Evolutionary conservation across 2,113 vertebrate species (phyloP).

Genomic region (Equus quagga): DNA sequence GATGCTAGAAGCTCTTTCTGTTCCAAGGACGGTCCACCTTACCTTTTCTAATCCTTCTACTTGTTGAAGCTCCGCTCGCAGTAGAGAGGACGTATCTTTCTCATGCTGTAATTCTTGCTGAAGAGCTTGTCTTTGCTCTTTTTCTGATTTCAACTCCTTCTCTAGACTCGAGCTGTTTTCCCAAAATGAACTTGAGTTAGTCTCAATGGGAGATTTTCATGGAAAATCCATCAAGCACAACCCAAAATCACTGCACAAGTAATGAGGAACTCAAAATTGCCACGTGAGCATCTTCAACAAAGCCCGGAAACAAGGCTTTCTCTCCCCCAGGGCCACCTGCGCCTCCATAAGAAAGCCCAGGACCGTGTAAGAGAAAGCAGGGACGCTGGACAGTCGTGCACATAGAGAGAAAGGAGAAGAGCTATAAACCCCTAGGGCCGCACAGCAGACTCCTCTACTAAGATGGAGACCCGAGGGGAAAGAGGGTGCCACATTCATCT

Average conservation of each 20-base stretch:
- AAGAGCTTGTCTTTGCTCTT: constrained; percentile 94
- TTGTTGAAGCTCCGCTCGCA: constrained; percentile 95
- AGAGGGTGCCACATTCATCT: not conserved
- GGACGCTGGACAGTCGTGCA: rapidly evolving
- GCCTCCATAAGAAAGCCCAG: not conserved
- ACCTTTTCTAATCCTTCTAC: constrained; percentile 94
- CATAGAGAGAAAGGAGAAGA: rapidly evolving
- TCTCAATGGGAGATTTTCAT: constrained; percentile 3
- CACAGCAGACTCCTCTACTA: not conserved
- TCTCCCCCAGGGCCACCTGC: not conserved
- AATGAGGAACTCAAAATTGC: not conserved
- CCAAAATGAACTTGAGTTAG: constrained; percentile 50
- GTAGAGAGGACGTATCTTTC: constrained; percentile 92
- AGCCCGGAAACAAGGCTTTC: not conserved
- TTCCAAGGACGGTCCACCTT: not conserved
- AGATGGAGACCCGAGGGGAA: not conserved
- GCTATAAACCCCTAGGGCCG: not conserved
- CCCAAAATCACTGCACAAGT: not conserved
- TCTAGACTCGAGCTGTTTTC: constrained; percentile 92
- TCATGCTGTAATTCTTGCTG: constrained; percentile 94
- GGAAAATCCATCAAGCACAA: not conserved
- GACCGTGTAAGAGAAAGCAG: rapidly evolving
- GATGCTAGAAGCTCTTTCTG: not conserved
- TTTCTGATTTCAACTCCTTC: constrained; percentile 94
- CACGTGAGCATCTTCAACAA: not conserved